Evolutionary conservation across 2,113 vertebrate genomes (phyloP).

Genomic region (Trichomycterus rosablanca): DNA sequence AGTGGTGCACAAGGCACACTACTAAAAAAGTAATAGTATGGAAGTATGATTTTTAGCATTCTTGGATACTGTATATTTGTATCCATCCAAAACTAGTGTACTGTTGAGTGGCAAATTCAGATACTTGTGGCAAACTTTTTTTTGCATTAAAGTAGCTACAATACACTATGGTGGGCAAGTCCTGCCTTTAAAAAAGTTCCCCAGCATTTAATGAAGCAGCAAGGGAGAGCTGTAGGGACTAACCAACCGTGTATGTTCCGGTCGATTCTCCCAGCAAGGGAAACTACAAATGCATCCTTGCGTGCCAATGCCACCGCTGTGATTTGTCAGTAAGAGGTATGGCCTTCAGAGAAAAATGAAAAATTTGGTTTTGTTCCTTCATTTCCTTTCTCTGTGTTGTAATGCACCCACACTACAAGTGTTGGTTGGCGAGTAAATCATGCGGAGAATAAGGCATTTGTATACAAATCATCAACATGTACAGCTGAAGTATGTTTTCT

Average conservation of each 20-base stretch:
- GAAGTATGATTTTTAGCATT: no score
- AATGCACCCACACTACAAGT: slow-evolving; percentile 2
- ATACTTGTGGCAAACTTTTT: no score
- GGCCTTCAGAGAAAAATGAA: slow-evolving; percentile 21
- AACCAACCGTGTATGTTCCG: slow-evolving; percentile 14
- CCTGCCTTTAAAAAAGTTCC: slow-evolving; percentile 9
- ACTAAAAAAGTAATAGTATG: no score
- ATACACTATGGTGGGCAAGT: neutral
- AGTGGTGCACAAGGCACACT: no score
- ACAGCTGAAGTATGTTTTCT: no score
- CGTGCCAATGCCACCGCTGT: slow-evolving; percentile 17
- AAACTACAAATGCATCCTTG: slow-evolving; percentile 18
- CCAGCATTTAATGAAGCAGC: slow-evolving; percentile 31
- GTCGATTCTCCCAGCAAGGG: slow-evolving; percentile 5
- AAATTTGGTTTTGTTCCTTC: slow-evolving; percentile 4
- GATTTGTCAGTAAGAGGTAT: slow-evolving; percentile 11
- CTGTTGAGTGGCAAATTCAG: no score
- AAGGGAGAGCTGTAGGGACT: slow-evolving; percentile 25
- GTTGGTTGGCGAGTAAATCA: neutral
- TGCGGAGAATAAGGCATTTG: neutral
- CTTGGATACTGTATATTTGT: no score
- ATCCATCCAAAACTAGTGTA: no score
- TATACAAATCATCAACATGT: slow-evolving; percentile 6
- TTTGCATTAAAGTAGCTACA: neutral
- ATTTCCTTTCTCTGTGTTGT: slow-evolving; percentile 10